These are phyloP conservation scores for Iguana delicatissima DNA, from an alignment of 2,797 vertebrate species.

Conservation along the genomic window DNA sequence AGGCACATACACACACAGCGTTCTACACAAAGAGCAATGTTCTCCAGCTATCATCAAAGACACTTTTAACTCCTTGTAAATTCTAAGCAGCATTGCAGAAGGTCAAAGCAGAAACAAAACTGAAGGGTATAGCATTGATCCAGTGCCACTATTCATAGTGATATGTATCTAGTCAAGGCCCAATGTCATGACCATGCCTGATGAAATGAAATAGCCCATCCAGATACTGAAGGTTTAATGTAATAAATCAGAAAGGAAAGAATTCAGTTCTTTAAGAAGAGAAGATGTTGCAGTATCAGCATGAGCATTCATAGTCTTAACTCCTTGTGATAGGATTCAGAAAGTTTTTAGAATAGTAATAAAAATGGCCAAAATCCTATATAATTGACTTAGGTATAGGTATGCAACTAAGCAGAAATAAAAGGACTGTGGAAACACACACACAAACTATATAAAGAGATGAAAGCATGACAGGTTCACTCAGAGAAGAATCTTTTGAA, in stretches of 20 bases:
- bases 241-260: background rate
- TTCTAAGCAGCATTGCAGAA: slow-evolving; percentile 29
- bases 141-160: background rate
- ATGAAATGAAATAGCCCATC: slow-evolving; percentile 17
- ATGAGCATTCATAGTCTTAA: background rate
- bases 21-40: slow-evolving; percentile 33
- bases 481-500: too few species aligned
- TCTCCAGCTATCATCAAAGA: slow-evolving; percentile 23
- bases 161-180: slow-evolving; percentile 35
- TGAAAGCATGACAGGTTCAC: too few species aligned
- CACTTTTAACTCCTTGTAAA: slow-evolving; percentile 24
- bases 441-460: too few species aligned
- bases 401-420: too few species aligned
- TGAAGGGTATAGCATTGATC: slow-evolving; percentile 11
- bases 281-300: background rate
- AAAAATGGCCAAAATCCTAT: too few species aligned
- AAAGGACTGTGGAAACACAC: too few species aligned
- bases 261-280: background rate
- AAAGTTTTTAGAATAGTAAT: background rate
- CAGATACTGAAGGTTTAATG: background rate
- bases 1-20: too few species aligned
- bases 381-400: too few species aligned
- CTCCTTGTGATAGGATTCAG: background rate
- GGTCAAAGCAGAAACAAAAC: slow-evolving; percentile 26
- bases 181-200: slow-evolving; percentile 1